phyloP scores from a whole-genome alignment of 2,113 vertebrate species.

The Oncorhynchus masou region DNA sequence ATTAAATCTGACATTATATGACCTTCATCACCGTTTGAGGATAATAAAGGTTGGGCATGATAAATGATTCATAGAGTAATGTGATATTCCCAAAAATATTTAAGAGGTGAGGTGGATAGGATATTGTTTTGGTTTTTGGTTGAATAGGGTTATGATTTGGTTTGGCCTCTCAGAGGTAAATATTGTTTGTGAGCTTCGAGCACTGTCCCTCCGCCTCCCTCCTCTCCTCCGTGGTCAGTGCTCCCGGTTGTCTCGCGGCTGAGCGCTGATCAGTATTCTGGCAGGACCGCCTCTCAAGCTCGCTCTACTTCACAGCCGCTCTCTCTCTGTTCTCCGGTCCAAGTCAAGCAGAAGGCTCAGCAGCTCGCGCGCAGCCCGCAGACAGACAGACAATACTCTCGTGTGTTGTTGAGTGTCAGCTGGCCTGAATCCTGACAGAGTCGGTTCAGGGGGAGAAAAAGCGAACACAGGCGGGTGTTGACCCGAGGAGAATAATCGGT shows the following conservation, averaged over 20 bases:
- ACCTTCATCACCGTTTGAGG: constrained; percentile 25
- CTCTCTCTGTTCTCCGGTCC: constrained; percentile 25
- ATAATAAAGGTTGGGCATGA: constrained; percentile 29
- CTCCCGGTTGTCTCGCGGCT: constrained; percentile 65
- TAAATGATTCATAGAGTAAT: constrained; percentile 50
- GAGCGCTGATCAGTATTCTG: constrained; percentile 77
- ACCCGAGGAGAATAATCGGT: constrained; percentile 72
- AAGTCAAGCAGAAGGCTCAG: constrained; percentile 68
- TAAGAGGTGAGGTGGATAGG: constrained; percentile 45
- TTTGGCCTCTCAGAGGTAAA: neutral
- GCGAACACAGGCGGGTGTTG: constrained; percentile 71
- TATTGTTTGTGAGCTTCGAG: neutral
- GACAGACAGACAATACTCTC: constrained; percentile 34
- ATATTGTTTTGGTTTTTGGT: neutral
- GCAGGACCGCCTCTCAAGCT: constrained; percentile 66
- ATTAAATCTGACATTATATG: constrained; percentile 47
- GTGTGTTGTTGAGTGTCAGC: constrained; percentile 43
- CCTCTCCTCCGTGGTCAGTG: constrained; percentile 66
- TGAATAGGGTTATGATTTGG: neutral
- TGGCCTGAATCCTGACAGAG: constrained; percentile 51
- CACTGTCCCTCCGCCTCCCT: constrained; percentile 37
- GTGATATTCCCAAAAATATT: constrained; percentile 43
- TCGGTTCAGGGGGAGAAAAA: constrained; percentile 55
- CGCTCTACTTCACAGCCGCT: constrained; percentile 59
- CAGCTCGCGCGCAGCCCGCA: constrained; percentile 66